Evolutionary conservation across 2,888 invertebrate genomes (phyloP), one percentile per base, ranked within the genome.

Genomic region (Cabera pusaria): DNA sequence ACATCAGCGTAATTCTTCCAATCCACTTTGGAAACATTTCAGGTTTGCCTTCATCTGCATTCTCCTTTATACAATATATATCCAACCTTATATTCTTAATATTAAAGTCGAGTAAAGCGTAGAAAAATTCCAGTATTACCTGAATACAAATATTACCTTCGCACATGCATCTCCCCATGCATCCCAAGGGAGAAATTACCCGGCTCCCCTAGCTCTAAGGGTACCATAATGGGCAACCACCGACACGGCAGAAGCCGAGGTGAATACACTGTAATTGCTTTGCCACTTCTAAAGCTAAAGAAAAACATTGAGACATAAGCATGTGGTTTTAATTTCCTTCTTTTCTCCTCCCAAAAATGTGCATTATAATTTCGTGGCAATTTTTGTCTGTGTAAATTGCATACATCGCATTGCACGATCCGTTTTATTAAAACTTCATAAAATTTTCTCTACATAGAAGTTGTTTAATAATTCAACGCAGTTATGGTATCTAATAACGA

Each of bases 191-290:
- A n/a, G n/a, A n/a, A n/a, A n/a, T n/a, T n/a, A n/a, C n/a, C n/a
- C n/a, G n/a, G n/a, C n/a, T n/a, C n/a, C n/a, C n/a, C n/a, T n/a
- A n/a, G n/a, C n/a, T n/a, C n/a, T n/a, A n/a, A n/a, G n/a, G n/a
- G n/a, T n/a, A n/a, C n/a, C n/a, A n/a, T 58, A 64, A 61, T 60
- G 56, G 59, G 56, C 54, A 49, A 50, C 52, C 45, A 52, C 53
- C 63, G 64, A 72, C 60, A 67, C 67, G 56, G 59, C 59, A 62
- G 58, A 49, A 56, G 41, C 56, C 50, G 55, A 73, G 73, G 75
- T 77, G 73, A 80, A 80, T 70, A 76, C 64, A 63, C 70, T 52
- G 56, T 68, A 63, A 75, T 65, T 70, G 61, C 62, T 41, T 65
- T 70, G 61, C 62, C 41, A 44, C 50, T 44, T 54, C 49, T 57